A percentile compares a stretch with the other conserved stretches of the same genome.
phyloP scores from a whole-genome alignment of 23 tunicate genomes.

The Corella eumyota region DNA sequence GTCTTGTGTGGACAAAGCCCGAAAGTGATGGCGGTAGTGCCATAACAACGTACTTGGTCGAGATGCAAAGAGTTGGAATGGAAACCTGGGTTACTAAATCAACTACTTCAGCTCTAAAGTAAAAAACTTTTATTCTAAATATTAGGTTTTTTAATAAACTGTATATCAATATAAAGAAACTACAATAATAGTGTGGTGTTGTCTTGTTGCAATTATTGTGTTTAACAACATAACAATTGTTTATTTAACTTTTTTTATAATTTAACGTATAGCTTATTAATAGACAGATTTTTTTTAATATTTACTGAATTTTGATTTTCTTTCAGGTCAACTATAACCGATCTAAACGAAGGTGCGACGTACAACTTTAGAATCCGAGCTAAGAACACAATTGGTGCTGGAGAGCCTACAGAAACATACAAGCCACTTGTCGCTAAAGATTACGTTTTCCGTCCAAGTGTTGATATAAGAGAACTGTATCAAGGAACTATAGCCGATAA shows the following conservation, averaged over 20 bases:
- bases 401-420: slow-evolving; percentile 68
- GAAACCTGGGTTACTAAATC: slow-evolving; percentile 47
- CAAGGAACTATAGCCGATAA: slow-evolving; percentile 66
- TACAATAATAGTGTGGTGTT: no score
- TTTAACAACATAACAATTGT: no score
- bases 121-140: background rate
- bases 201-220: no score
- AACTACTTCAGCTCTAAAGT: slow-evolving; percentile 23
- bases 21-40: slow-evolving; percentile 84
- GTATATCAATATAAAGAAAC: no score
- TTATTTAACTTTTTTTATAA: no score
- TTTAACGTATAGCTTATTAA: no score
- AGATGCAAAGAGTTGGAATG: slow-evolving; percentile 58
- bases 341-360: slow-evolving; percentile 57
- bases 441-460: slow-evolving; percentile 55
- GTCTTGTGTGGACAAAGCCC: slow-evolving; percentile 81
- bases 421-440: slow-evolving; percentile 76
- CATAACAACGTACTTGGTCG: slow-evolving; percentile 51
- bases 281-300: background rate
- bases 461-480: slow-evolving; percentile 69
- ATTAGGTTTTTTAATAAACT: background rate
- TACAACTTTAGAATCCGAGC: slow-evolving; percentile 83
- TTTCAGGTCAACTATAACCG: slow-evolving; percentile 44
- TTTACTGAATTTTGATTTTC: background rate
- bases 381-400: slow-evolving; percentile 73